These are phyloP conservation scores for Ginglymostoma cirratum DNA, from an alignment of 2,113 vertebrate genomes.

Conservation along the genomic window DNA sequence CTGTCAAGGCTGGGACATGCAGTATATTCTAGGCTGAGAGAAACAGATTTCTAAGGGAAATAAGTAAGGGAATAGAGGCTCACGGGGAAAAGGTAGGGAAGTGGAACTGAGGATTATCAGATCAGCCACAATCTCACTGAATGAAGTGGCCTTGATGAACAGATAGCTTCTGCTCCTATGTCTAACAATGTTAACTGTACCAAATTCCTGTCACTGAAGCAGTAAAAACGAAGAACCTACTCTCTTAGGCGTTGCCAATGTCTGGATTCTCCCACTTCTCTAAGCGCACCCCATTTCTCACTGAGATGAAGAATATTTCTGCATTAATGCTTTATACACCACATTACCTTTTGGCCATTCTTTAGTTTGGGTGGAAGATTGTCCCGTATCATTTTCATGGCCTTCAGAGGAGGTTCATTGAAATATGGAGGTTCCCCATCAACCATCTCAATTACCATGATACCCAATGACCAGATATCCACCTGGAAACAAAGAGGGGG, in stretches of 20 bases:
- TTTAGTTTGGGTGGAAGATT: slow-evolving; percentile 88
- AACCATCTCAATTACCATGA: slow-evolving; percentile 98
- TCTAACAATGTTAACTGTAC: not conserved
- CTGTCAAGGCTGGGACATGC: too few relatives aligned
- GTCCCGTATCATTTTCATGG: slow-evolving; percentile 97
- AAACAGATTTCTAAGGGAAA: too few relatives aligned
- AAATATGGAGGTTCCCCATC: slow-evolving; percentile 93
- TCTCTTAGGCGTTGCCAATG: not conserved
- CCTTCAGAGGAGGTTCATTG: slow-evolving; percentile 88
- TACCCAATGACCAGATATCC: slow-evolving; percentile 90
- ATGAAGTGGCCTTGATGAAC: too few relatives aligned
- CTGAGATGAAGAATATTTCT: not conserved
- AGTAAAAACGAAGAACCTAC: not conserved
- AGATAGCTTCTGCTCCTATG: too few relatives aligned
- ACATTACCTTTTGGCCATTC: slow-evolving; percentile 79
- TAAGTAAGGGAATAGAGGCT: too few relatives aligned
- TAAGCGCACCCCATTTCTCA: not conserved
- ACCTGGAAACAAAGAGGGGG: slow-evolving; percentile 53
- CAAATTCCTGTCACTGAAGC: not conserved
- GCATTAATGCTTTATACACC: not conserved
- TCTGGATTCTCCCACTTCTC: not conserved
- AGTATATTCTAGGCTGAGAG: too few relatives aligned
- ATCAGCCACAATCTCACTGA: too few relatives aligned
- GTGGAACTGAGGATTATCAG: too few relatives aligned
- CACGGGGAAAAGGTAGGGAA: too few relatives aligned